Percentiles rank a stretch among this genome's conserved stretches.
These are phyloP conservation scores for Phragmatobia fuliginosa DNA, from an alignment of 2,888 invertebrate genomes.

Conservation along the genomic window DNA sequence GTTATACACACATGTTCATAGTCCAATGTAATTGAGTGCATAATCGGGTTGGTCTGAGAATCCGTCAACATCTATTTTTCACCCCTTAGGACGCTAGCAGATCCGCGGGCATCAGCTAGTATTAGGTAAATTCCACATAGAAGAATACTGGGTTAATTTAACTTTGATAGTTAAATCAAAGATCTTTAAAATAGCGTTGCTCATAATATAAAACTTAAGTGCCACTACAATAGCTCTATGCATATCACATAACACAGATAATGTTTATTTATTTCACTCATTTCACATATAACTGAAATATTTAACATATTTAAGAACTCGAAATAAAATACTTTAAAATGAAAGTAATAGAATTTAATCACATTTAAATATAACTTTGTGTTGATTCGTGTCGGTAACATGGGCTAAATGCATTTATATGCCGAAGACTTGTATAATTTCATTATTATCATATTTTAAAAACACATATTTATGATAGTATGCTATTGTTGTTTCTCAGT, in stretches of 20 bases:
- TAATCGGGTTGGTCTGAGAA: no score
- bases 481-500: no score
- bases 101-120: no score
- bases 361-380: not conserved
- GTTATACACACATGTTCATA: no score
- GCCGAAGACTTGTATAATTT: not conserved
- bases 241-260: not conserved
- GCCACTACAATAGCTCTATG: not conserved
- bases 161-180: not conserved
- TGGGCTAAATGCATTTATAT: not conserved
- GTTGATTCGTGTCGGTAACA: not conserved
- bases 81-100: no score
- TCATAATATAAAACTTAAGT: not conserved
- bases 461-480: not conserved
- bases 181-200: not conserved
- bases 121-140: no score
- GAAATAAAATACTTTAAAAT: not conserved
- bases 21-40: no score
- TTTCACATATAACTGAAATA: not conserved
- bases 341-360: not conserved
- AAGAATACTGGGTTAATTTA: not conserved
- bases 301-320: not conserved
- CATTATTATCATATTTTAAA: not conserved
- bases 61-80: no score
- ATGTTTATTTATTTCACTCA: not conserved